Base-by-base conservation (phyloP, 2,888 invertebrate genomes). In the Spisula subtruncata region DNA sequence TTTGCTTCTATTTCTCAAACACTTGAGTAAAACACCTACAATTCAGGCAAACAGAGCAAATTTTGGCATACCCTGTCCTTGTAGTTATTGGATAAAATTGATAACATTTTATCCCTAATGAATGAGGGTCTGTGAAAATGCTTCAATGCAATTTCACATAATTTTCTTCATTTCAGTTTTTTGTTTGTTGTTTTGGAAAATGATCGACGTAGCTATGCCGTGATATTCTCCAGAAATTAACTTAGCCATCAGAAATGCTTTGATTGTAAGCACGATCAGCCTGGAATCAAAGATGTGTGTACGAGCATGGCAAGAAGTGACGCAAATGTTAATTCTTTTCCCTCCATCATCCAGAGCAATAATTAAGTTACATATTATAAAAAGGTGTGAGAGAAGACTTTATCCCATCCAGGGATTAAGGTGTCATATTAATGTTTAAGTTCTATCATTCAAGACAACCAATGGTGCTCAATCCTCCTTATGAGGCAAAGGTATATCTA, bases 51-150 rank as follows among this genome's bases (percentile, higher is more conserved):
- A 32, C 25, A 32, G 60, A n/a, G 12, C 5, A 32, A 75, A 18
- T 32, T 60, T 75, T 32, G 18, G 12, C 75, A 12, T 75, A 35
- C 35, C 20, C 60, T 75, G 29, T 35, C 35, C 35, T 75, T 14
- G 29, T 32, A 18, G 32, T 75, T 75, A 35, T 75, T 35, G 32
- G 32, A 75, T 75, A 32, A 32, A 75, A 35, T 71, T 71, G 32
- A 71, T 32, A 18, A 71, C 29, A 29, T 75, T 75, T 75, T 75
- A 75, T 75, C 20, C 75, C 32, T 25, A 35, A 35, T 32, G 18
- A 75, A 75, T 75, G 35, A 32, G 35, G 32, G 75, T 75, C 32
- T 75, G 75, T 75, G 75, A 75, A 75, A 75, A 75, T 18, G 75
- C 35, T 35, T 25, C 14, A 32, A 16, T 16, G 75, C 75, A 35